A percentile compares a stretch with the other conserved stretches of the same genome.
phyloP scores from a whole-genome alignment of 2,888 invertebrate species.

The Achlya flavicornis region DNA sequence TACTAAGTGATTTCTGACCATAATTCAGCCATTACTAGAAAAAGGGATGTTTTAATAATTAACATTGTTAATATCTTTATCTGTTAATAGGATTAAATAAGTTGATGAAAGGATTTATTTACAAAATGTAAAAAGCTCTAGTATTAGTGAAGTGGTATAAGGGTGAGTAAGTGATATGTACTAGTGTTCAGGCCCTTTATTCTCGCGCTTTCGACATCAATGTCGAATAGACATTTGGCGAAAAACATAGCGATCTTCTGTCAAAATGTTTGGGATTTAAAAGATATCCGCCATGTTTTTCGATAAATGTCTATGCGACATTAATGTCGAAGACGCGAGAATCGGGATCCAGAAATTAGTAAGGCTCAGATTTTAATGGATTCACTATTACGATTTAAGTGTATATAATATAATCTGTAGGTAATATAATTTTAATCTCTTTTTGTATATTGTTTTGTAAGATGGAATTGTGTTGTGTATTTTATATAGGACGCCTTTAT shows the following conservation, averaged over 20 bases:
- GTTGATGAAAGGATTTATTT: not conserved
- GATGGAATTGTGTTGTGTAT: not conserved
- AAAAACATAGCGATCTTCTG: no score
- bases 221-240: no score
- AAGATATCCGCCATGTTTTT: no score
- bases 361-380: not conserved
- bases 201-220: no score
- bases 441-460: not conserved
- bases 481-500: not conserved
- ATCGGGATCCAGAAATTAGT: no score
- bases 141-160: not conserved
- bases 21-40: not conserved
- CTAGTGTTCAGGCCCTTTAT: no score
- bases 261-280: no score
- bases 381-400: not conserved
- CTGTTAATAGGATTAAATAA: not conserved
- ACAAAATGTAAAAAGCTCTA: not conserved
- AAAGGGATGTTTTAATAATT: not conserved
- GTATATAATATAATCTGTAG: not conserved
- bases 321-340: no score
- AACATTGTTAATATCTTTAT: not conserved
- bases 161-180: not conserved
- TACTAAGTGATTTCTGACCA: no score
- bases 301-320: no score
- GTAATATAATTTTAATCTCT: not conserved